Conservation (phyloP, 2,113 vertebrate species). For the Felis catus region F.catus_Fca126_mat1.0 CM031418.1:130672001-130672500, state of each 20-base stretch:
- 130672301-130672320: neutral
- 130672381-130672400: neutral
- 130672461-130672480: constrained; percentile 60
- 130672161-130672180: neutral
- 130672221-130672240: neutral
- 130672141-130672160: too few species aligned
- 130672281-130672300: neutral
- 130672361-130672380: neutral
- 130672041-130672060: neutral
- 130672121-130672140: neutral
- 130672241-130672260: neutral
- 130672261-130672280: neutral
- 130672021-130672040: rapidly evolving
- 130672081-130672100: neutral
- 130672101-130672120: neutral
- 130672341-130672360: neutral
- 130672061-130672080: neutral
- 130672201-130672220: neutral
- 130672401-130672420: too few species aligned
- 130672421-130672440: neutral
- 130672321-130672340: neutral
- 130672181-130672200: neutral
- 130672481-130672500: constrained; percentile 62
- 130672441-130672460: neutral
- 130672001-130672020: neutral